These are phyloP conservation scores for Conus canariensis DNA, from an alignment of 2,888 invertebrate genomes.

Conservation along the genomic window DNA sequence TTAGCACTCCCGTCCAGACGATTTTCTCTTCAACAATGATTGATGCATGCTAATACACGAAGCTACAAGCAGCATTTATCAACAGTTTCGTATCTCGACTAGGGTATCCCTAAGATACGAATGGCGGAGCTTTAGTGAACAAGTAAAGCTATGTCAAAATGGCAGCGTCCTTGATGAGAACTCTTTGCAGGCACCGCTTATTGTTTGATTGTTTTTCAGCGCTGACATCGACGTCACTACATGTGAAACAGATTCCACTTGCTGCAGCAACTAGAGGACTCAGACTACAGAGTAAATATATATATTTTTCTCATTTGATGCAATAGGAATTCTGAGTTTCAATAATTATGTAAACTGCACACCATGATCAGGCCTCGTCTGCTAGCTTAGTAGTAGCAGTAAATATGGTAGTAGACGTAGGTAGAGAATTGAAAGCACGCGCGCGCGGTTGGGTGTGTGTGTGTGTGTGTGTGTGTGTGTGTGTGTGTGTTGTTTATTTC, in stretches of 20 bases:
- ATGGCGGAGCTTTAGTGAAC: background rate
- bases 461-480: no score
- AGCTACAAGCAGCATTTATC: slow-evolving; percentile 44
- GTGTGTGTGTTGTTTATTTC: no score
- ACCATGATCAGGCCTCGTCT: no score
- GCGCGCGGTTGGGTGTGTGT: no score
- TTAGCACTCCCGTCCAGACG: slow-evolving; percentile 41
- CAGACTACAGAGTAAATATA: slow-evolving; percentile 28
- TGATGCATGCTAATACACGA: slow-evolving; percentile 57
- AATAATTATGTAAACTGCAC: no score
- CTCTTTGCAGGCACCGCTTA: slow-evolving; percentile 47
- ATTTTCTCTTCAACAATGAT: slow-evolving; percentile 42
- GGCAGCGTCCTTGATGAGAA: slow-evolving; percentile 49
- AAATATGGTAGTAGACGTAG: no score
- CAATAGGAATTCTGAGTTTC: no score
- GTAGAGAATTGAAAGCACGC: no score
- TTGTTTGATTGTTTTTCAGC: slow-evolving; percentile 20
- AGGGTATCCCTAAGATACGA: slow-evolving; percentile 30
- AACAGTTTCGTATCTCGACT: slow-evolving; percentile 48
- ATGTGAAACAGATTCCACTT: background rate
- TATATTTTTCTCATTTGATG: background rate
- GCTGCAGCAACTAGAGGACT: background rate
- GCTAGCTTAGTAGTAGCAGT: no score
- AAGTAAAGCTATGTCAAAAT: slow-evolving; percentile 41
- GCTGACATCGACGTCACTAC: background rate